Evolutionary conservation across 2,797 vertebrate genomes (phyloP).

Genomic region (Graptemys geographica): DNA sequence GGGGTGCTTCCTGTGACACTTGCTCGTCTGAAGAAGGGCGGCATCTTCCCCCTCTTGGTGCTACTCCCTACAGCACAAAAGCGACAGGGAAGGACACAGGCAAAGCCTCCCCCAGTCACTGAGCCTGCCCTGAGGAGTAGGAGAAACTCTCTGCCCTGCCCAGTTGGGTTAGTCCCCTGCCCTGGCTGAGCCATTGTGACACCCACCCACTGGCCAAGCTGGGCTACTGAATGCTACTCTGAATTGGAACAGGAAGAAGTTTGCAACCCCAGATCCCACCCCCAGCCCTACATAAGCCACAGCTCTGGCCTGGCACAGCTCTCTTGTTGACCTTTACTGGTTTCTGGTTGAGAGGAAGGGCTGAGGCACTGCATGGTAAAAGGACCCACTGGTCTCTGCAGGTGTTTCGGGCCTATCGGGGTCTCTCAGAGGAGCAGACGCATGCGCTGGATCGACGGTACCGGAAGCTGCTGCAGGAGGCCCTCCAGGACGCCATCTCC

Average conservation of each 20-base stretch:
- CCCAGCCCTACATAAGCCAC: background rate
- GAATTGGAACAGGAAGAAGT: background rate
- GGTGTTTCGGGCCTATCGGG: constrained; percentile 87
- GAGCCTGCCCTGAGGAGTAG: background rate
- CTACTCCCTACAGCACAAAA: background rate
- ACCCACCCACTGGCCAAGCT: background rate
- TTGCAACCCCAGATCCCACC: background rate
- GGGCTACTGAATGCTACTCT: background rate
- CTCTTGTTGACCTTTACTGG: background rate
- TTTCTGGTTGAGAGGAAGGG: background rate
- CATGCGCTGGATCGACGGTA: constrained; percentile 80
- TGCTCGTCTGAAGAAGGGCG: background rate
- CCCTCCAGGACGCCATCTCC: constrained; percentile 82
- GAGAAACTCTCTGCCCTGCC: background rate
- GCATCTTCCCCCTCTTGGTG: background rate
- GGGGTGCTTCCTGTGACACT: background rate
- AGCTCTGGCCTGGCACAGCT: background rate
- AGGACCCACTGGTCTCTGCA: constrained; percentile 17
- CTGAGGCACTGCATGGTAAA: background rate
- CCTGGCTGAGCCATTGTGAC: background rate
- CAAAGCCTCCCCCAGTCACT: background rate
- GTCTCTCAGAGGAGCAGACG: constrained; percentile 83
- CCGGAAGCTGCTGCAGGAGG: constrained; percentile 81
- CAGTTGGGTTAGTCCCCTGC: background rate
- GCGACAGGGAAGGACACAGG: background rate